phyloP scores from a whole-genome alignment of 2,888 invertebrate genomes.

The Mesorhabditis belari region DNA sequence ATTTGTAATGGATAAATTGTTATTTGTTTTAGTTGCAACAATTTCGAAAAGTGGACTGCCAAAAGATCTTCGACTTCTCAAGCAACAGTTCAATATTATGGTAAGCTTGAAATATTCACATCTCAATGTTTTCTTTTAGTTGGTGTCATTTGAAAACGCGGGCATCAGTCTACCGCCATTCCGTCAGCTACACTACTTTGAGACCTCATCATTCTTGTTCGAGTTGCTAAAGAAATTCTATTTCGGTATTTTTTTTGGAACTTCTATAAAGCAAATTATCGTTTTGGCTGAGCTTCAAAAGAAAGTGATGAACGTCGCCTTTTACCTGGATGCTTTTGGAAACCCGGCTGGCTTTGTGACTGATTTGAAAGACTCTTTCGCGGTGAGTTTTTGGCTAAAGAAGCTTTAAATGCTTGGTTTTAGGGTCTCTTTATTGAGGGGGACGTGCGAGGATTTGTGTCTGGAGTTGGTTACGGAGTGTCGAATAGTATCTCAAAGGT shows the following conservation, averaged over 20 bases:
- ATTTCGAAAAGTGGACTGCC: slow-evolving; percentile 69
- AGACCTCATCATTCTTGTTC: slow-evolving; percentile 76
- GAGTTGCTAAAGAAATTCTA: slow-evolving; percentile 79
- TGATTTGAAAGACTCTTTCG: slow-evolving; percentile 81
- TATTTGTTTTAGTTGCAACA: slow-evolving; percentile 74
- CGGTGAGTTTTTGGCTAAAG: slow-evolving; percentile 2
- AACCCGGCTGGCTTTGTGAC: slow-evolving; percentile 91
- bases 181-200: slow-evolving; percentile 75
- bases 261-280: neutral
- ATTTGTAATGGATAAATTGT: neutral
- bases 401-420: neutral
- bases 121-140: slow-evolving; percentile 53
- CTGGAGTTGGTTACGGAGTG: slow-evolving; percentile 91
- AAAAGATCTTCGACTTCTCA: slow-evolving; percentile 68
- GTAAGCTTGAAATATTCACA: neutral
- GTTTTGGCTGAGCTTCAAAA: slow-evolving; percentile 72
- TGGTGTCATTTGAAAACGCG: slow-evolving; percentile 90
- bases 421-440: slow-evolving; percentile 84
- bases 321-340: slow-evolving; percentile 92
- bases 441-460: slow-evolving; percentile 80
- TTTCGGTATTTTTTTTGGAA: slow-evolving; percentile 55
- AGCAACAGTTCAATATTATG: slow-evolving; percentile 74
- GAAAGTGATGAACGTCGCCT: slow-evolving; percentile 89
- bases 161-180: slow-evolving; percentile 82
- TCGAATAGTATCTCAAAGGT: slow-evolving; percentile 96